Evolutionary conservation across 2,797 vertebrate species (phyloP).

Genomic region (Dendrocincla fuliginosa): DNA sequence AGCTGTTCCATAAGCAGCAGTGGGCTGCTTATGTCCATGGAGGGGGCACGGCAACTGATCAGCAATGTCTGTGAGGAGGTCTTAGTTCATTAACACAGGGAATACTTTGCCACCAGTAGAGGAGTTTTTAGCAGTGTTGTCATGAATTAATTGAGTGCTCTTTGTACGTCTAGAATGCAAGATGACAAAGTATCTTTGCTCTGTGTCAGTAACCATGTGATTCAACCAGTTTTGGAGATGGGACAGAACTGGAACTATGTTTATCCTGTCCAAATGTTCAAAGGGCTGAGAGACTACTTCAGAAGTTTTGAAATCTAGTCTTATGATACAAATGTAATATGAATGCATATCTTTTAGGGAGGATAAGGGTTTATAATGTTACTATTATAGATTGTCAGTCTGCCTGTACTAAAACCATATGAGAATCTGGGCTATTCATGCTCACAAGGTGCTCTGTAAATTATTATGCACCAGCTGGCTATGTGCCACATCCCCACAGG

Average conservation of each 20-base stretch:
- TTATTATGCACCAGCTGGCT: neutral
- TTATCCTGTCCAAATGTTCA: neutral
- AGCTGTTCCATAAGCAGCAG: neutral
- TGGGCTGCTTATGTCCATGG: neutral
- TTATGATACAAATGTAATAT: neutral
- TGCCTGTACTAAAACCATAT: neutral
- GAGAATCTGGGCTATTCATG: neutral
- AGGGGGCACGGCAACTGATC: neutral
- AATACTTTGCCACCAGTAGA: neutral
- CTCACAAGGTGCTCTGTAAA: neutral
- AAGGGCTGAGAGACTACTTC: neutral
- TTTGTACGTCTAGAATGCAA: neutral
- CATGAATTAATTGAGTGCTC: neutral
- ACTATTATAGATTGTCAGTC: neutral
- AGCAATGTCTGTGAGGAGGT: neutral
- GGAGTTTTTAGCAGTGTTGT: neutral
- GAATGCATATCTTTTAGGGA: neutral
- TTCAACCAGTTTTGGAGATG: neutral
- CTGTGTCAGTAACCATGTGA: neutral
- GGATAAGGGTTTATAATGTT: neutral
- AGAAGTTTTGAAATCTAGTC: neutral
- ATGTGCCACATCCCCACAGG: neutral
- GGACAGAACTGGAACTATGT: neutral
- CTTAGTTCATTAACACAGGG: neutral
- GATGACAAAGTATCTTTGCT: neutral